Evolutionary conservation across 2,888 invertebrate genomes (phyloP).

Genomic region (Hipparchia sbordonii): DNA sequence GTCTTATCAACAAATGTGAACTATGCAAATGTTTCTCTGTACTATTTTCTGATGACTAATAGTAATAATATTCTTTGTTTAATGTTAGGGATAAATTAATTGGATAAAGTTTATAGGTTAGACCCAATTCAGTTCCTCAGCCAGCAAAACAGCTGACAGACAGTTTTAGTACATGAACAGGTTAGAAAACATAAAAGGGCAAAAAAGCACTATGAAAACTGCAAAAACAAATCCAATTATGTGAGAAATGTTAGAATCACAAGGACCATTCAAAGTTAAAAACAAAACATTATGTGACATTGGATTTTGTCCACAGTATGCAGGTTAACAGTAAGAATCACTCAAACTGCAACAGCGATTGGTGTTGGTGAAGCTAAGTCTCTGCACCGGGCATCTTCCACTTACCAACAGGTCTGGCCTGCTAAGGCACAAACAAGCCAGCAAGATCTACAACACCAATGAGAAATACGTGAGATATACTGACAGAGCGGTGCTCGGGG

Average conservation of each 20-base stretch:
- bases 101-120: constrained; percentile 43
- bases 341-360: constrained; percentile 74
- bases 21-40: constrained; percentile 42
- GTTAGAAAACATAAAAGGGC: constrained; percentile 50
- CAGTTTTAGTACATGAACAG: constrained; percentile 19
- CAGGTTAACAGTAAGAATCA: constrained; percentile 73
- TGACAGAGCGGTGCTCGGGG: constrained; percentile 75
- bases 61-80: constrained; percentile 43
- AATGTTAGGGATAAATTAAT: constrained; percentile 39
- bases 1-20: constrained; percentile 40
- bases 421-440: constrained; percentile 89
- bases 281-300: constrained; percentile 53
- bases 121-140: constrained; percentile 26
- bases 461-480: constrained; percentile 74
- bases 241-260: constrained; percentile 75
- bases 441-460: constrained; percentile 88
- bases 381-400: constrained; percentile 75
- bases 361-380: constrained; percentile 67
- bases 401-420: constrained; percentile 90
- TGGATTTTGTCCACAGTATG: constrained; percentile 74
- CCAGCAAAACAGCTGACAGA: constrained; percentile 23
- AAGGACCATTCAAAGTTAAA: constrained; percentile 81
- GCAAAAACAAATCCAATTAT: constrained; percentile 44
- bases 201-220: constrained; percentile 47
- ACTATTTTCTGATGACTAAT: constrained; percentile 39